phyloP scores from a whole-genome alignment of 2,888 invertebrate genomes.

The Cheiracanthium punctorium region DNA sequence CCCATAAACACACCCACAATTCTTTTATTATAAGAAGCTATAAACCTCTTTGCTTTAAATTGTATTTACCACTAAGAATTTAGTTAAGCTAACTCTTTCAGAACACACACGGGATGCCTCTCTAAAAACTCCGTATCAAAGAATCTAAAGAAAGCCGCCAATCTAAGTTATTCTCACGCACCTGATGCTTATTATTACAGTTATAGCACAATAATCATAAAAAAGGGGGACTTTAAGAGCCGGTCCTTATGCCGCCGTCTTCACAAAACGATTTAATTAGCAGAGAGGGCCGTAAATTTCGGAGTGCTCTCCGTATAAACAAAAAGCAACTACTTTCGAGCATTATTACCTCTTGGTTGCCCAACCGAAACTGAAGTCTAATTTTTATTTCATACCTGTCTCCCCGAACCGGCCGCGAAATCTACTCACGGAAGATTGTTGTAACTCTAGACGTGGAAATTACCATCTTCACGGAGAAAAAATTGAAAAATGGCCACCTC shows the following conservation, averaged over 20 bases:
- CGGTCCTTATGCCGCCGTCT: not conserved
- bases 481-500: not conserved
- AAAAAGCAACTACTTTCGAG: slow-evolving; percentile 31
- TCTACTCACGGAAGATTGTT: not conserved
- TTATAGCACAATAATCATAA: slow-evolving; percentile 7
- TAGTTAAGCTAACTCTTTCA: no score
- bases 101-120: no score
- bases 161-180: slow-evolving; percentile 26
- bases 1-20: no score
- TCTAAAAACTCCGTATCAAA: no score
- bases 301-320: slow-evolving; percentile 23
- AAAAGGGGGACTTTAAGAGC: not conserved
- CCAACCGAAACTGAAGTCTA: slow-evolving; percentile 52
- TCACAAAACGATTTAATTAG: slow-evolving; percentile 49
- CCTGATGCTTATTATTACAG: slow-evolving; percentile 24
- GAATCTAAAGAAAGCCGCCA: slow-evolving; percentile 3
- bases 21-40: no score
- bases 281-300: slow-evolving; percentile 43
- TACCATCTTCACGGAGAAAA: not conserved
- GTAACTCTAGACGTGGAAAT: slow-evolving; percentile 1
- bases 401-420: not conserved
- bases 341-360: slow-evolving; percentile 59
- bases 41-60: no score
- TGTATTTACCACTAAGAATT: no score
- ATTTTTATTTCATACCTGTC: slow-evolving; percentile 46